These are phyloP conservation scores for Dexiosoma caninum DNA, from an alignment of 2,888 invertebrate species.

Conservation along the genomic window DNA sequence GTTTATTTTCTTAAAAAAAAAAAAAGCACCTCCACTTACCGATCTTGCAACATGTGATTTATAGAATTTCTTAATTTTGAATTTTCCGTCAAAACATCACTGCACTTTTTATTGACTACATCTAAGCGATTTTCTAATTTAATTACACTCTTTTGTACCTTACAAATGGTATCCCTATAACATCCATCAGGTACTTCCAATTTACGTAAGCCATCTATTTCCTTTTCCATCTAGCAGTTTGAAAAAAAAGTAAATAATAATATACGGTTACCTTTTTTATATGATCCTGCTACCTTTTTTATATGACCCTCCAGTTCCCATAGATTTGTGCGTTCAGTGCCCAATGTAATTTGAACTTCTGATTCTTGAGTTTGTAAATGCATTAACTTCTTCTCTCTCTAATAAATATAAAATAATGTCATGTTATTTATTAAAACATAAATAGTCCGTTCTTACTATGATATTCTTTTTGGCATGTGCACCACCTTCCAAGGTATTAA, in stretches of 20 bases:
- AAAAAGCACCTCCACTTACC: conserved; percentile 77
- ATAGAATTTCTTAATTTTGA: conserved; percentile 86
- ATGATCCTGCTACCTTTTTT: conserved; percentile 73
- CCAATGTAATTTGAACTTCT: conserved; percentile 69
- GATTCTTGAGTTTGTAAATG: conserved; percentile 69
- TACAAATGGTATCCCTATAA: conserved; percentile 76
- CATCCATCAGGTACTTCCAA: conserved; percentile 79
- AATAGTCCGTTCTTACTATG: conserved; percentile 64
- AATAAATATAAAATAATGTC: conserved; percentile 28
- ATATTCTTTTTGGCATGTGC: conserved; percentile 73
- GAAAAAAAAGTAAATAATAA: neutral
- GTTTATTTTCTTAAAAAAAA: too few relatives aligned
- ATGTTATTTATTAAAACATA: neutral
- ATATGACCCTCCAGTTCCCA: conserved; percentile 80
- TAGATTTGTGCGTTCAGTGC: conserved; percentile 73
- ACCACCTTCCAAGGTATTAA: conserved; percentile 73
- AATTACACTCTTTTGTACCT: conserved; percentile 79
- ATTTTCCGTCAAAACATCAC: conserved; percentile 86
- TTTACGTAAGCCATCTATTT: conserved; percentile 73
- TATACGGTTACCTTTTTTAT: neutral
- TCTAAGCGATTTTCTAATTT: conserved; percentile 87
- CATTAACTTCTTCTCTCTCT: conserved; percentile 71
- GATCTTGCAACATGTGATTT: conserved; percentile 88
- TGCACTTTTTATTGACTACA: conserved; percentile 87
- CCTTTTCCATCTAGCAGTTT: conserved; percentile 73